Evolutionary conservation across 2,113 vertebrate species (phyloP).

Genomic region (Oceanodroma tethys): DNA sequence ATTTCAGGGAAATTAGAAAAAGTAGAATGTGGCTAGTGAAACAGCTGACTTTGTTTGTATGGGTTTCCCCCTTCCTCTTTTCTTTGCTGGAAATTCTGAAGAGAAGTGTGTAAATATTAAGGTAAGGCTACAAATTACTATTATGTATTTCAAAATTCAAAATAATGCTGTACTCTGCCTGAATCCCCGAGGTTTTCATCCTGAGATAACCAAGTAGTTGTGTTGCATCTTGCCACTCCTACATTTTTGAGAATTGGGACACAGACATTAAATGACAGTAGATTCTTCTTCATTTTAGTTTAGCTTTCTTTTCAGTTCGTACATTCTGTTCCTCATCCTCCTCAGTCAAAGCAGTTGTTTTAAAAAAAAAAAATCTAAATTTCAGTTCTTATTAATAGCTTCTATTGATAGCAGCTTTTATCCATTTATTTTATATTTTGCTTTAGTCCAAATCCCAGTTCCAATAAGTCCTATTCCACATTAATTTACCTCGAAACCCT

Average conservation of each 20-base stretch:
- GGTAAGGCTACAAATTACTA: background rate
- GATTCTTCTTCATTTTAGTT: background rate
- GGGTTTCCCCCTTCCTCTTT: background rate
- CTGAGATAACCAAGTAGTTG: background rate
- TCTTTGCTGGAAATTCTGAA: background rate
- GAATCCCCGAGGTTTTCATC: background rate
- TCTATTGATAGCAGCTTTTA: background rate
- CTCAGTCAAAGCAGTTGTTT: background rate
- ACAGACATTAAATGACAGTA: background rate
- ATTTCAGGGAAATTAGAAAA: background rate
- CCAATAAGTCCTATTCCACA: background rate
- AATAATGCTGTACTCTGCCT: background rate
- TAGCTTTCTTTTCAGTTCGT: background rate
- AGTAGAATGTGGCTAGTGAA: background rate
- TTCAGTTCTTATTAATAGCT: background rate
- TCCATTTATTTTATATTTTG: background rate
- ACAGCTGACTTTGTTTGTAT: background rate
- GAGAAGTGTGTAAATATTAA: background rate
- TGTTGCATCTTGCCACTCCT: background rate
- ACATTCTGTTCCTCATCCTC: background rate
- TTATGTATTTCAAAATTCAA: background rate
- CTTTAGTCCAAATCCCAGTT: background rate
- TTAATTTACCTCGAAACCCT: slow-evolving; percentile 30
- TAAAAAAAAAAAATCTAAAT: background rate
- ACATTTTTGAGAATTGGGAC: background rate